These are phyloP conservation scores for Clamator glandarius DNA, from an alignment of 2,797 vertebrate species.

Conservation along the genomic window DNA sequence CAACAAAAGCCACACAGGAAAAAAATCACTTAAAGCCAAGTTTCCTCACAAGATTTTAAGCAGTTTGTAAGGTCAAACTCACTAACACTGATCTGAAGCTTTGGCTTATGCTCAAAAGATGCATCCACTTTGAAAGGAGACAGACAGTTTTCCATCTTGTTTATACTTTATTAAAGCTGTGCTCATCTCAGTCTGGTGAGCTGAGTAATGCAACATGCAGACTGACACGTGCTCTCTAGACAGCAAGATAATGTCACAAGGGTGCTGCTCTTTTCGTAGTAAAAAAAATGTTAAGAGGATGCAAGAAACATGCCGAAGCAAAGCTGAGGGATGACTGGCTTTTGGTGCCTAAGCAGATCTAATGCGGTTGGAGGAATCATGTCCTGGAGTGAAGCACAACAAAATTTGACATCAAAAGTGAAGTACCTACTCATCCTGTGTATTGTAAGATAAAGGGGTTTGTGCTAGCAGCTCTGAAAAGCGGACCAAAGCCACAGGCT, in stretches of 20 bases:
- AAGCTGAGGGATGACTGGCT: background rate
- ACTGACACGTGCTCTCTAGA: background rate
- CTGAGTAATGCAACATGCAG: background rate
- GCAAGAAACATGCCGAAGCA: conserved; percentile 20
- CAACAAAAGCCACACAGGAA: background rate
- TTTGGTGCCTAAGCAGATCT: background rate
- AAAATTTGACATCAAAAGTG: background rate
- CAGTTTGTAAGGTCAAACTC: background rate
- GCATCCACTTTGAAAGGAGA: background rate
- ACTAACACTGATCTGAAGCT: conserved; percentile 1
- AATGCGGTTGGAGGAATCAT: fast-evolving
- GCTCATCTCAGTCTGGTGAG: background rate
- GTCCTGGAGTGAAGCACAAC: background rate
- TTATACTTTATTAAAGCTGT: background rate
- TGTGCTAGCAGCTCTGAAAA: background rate
- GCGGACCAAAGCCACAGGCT: background rate
- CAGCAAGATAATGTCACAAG: background rate
- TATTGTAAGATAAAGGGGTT: background rate
- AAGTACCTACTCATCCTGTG: background rate
- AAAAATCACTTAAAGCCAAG: conserved; percentile 2
- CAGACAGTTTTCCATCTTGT: background rate
- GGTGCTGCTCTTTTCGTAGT: background rate
- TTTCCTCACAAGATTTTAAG: conserved; percentile 37
- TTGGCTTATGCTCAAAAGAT: conserved; percentile 13
- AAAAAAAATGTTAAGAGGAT: background rate